Base-by-base conservation (phyloP, 2,797 vertebrate genomes). In the Dendrocincla fuliginosa region DNA sequence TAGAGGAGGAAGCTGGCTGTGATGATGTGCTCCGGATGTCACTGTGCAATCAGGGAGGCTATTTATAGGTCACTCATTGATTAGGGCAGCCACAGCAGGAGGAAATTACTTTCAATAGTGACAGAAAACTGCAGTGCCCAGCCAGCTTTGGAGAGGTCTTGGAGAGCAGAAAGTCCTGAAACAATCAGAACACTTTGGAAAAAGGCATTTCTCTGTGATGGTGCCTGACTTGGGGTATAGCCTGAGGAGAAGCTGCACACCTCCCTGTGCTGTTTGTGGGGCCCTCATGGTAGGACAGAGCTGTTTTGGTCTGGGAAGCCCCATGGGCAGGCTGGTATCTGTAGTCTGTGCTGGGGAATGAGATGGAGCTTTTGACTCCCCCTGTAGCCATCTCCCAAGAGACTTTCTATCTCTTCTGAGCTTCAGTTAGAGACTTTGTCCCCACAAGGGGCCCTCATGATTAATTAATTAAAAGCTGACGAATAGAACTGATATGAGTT, bases 1-100 rank as follows among this genome's bases (percentile, higher is more conserved):
- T 80, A 61, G 49, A 81, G 89, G 63, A 92, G 94, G 93, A 93
- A 96, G 87, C 84, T 64, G 87, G 70, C 5, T 4, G 52, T 17
- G 73, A 57, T 17, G 24, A 44, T 73, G 74, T 1, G 5, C 70
- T 84, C 70, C 5, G 7, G 73, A 78, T 86, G 89, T 84, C 95
- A 76, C 90, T 27, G 3, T 91, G 91, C 79, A 84, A 89, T 93
- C 92, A 84, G 64, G 55, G 79, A 64, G 46, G 63, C 74, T 96
- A 56, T 97, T 97, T 92, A 88, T 91, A 95, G 91, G 85, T 74
- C 12, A 6, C 22, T 80, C 89, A 96, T 95, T 90, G 87, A 96
- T 96, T 86, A 82, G 84, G 91, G 76, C 76, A 37, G 91, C n/a
- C 84, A 70, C 71, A 84, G 59, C 50, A 65, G 89, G 50, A 97